Percentiles rank a stretch among this genome's conserved stretches.
Evolutionary conservation across 2,113 vertebrate species (phyloP).

Genomic region (Isichthys henryi): DNA sequence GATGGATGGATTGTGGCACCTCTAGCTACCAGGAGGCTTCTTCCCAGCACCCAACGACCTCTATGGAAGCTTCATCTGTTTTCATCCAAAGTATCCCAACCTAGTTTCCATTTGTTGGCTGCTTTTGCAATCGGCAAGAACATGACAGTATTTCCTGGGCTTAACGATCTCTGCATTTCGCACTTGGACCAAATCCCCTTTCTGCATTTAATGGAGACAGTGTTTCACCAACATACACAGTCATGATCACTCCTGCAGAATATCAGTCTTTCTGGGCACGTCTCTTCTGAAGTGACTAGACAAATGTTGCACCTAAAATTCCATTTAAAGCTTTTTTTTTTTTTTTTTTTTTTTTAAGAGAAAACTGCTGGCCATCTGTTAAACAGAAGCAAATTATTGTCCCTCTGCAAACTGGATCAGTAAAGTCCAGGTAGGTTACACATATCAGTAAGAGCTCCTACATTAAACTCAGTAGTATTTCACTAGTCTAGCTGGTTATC

Average conservation of each 20-base stretch:
- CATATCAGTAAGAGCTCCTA: neutral
- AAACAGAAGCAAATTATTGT: neutral
- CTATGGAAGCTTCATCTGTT: neutral
- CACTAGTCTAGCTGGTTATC: neutral
- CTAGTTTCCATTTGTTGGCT: neutral
- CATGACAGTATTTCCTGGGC: neutral
- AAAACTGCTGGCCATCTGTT: neutral
- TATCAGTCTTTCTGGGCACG: neutral
- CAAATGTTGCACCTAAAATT: neutral
- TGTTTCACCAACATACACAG: neutral
- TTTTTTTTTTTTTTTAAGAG: neutral
- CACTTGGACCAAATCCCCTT: neutral
- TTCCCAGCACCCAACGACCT: neutral
- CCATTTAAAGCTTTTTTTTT: neutral
- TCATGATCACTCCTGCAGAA: neutral
- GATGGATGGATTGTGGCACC: neutral
- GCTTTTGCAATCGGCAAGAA: neutral
- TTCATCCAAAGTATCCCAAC: neutral
- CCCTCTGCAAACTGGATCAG: neutral
- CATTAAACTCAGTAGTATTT: neutral
- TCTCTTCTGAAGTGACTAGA: neutral
- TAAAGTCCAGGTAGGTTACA: neutral
- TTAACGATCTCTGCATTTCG: neutral
- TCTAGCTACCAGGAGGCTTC: neutral
- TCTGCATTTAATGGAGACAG: neutral